Base-by-base conservation (phyloP, 2,888 invertebrate genomes). In the Neoascia interrupta region DNA sequence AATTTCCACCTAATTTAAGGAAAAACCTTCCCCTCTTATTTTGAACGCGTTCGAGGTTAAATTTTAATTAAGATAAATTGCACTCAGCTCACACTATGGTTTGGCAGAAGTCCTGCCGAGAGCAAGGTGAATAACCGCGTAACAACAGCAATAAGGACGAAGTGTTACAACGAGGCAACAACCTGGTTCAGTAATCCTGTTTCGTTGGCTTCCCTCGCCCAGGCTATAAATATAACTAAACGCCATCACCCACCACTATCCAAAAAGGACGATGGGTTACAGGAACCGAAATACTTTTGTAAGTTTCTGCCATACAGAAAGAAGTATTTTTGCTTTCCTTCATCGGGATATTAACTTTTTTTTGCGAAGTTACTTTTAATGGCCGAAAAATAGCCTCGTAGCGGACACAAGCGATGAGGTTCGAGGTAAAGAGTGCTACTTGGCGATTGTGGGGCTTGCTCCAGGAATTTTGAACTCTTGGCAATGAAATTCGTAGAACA, bases 211-310 rank as follows among this genome's bases (percentile, higher is more conserved):
- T 37, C 53, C 26, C 37, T 53, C 37, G 16, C 37, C n/a, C 37
- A 37, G 37, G 37, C 53, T 37, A 53, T 53, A 53, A 37, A 53
- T 41, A 58, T 58, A n/a, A n/a, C n/a, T 26, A 21, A 58, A 58
- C 56, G 31, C 13, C n/a, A 43, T 15, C 16, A 10, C 4, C 21
- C 4, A 0, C 19, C 28, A 18, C 3, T n/a, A 6, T 8, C 19
- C 19, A 58, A 23, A 39, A 68, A 68, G 49, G 49, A 56, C 37
- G 56, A 39, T 47, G 18, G 66, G 47, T 69, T 60, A 51, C 51
- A 51, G 60, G 69, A 60, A 43, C 41, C 43, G 36, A 58, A 60
- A 58, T 47, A 49, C 68, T 58, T 58, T 37, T 36, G 21, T 23
- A 36, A 36, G 36, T 36, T 53, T 21, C 10, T 21, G 23, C 21